These are phyloP conservation scores for Cnemophilus loriae DNA, from an alignment of 2,113 vertebrate species.

Conservation along the genomic window DNA sequence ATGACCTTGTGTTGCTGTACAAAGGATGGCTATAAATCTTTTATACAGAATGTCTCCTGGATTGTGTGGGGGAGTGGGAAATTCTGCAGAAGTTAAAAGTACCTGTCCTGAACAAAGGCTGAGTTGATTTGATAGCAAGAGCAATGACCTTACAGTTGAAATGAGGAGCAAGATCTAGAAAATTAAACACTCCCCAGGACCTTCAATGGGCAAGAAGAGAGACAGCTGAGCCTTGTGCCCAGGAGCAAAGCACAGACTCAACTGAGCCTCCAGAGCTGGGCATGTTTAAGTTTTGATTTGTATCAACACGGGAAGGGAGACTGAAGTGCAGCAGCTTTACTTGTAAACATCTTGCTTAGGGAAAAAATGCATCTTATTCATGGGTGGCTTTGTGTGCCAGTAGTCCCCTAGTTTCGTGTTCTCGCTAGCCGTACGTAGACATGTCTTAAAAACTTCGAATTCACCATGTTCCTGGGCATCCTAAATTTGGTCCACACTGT, in stretches of 20 bases:
- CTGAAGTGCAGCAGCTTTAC: neutral
- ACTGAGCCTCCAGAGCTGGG: rapidly evolving
- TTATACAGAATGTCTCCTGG: neutral
- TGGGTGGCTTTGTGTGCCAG: neutral
- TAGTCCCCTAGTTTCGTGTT: neutral
- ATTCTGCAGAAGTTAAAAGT: neutral
- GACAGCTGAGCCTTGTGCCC: neutral
- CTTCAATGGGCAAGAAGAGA: neutral
- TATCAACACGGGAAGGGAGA: neutral
- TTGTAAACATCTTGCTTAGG: neutral
- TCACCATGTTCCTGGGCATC: neutral
- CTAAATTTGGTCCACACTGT: neutral
- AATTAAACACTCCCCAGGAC: neutral
- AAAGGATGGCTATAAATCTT: constrained; percentile 35
- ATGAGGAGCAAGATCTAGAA: neutral
- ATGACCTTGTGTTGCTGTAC: neutral
- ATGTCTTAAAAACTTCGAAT: neutral
- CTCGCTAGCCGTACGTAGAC: neutral
- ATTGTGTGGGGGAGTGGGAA: neutral
- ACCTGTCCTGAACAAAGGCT: neutral
- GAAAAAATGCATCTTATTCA: neutral
- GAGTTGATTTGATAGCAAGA: neutral
- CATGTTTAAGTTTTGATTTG: neutral
- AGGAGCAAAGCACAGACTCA: neutral
- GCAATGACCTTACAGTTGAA: neutral